Evolutionary conservation across 2,113 vertebrate species (phyloP).

Genomic region (Hydrolagus affinis): DNA sequence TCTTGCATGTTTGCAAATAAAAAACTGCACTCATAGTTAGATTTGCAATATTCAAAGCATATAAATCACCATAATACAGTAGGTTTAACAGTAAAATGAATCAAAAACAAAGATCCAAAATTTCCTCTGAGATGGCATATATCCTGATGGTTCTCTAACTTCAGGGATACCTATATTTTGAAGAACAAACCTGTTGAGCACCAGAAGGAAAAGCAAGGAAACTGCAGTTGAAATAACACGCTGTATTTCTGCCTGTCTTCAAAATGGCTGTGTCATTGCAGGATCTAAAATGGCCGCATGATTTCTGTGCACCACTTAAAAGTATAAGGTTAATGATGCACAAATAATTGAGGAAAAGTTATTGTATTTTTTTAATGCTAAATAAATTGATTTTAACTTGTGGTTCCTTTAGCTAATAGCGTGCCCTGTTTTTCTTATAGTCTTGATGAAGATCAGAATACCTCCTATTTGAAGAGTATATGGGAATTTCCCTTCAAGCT

Average conservation of each 20-base stretch:
- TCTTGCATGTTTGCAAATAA: not conserved
- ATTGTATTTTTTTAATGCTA: too few relatives aligned
- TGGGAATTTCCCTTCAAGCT: too few relatives aligned
- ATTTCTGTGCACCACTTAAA: too few relatives aligned
- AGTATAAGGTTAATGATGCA: too few relatives aligned
- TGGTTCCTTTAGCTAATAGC: too few relatives aligned
- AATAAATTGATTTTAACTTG: too few relatives aligned
- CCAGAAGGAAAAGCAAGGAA: not conserved
- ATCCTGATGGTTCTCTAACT: too few relatives aligned
- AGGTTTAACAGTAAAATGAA: not conserved
- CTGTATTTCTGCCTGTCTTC: not conserved
- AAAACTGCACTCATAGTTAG: not conserved
- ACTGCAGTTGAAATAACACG: not conserved
- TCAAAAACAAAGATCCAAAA: not conserved
- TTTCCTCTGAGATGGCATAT: not conserved
- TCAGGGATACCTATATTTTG: not conserved
- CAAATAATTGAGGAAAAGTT: too few relatives aligned
- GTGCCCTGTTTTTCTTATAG: too few relatives aligned
- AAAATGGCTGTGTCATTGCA: not conserved
- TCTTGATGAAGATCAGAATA: too few relatives aligned
- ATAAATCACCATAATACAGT: not conserved
- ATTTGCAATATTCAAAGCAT: not conserved
- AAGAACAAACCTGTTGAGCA: not conserved
- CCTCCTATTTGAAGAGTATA: too few relatives aligned
- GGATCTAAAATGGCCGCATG: conserved; percentile 5